Evolutionary conservation across 2,888 invertebrate genomes (phyloP).

Genomic region (Raillietiella orientalis): DNA sequence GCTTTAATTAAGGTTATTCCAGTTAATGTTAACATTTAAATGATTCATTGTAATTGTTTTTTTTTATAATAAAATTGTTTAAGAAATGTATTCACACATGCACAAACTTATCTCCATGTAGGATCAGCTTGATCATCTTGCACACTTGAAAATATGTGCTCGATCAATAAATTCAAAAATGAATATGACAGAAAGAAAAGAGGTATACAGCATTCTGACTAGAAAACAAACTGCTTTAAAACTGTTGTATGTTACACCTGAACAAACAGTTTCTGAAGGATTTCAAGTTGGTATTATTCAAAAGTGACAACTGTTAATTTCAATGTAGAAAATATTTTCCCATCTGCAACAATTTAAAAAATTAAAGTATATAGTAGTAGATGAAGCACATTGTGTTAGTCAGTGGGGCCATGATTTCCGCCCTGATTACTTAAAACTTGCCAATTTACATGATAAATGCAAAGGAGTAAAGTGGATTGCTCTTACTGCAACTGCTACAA

Average conservation of each 20-base stretch:
- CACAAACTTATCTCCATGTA: no score
- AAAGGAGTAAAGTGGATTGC: conserved; percentile 52
- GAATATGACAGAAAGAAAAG: conserved; percentile 32
- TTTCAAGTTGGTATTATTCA: conserved; percentile 20
- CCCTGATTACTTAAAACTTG: conserved; percentile 71
- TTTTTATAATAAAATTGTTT: no score
- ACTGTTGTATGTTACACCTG: conserved; percentile 83
- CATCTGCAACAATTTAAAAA: conserved; percentile 36
- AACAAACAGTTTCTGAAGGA: conserved; percentile 51
- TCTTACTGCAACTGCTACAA: conserved; percentile 74
- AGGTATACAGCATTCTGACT: conserved; percentile 40
- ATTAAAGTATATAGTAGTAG: conserved; percentile 65
- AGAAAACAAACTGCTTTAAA: conserved; percentile 36
- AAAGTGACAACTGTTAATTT: background rate
- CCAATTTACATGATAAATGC: conserved; percentile 25
- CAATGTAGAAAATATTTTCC: conserved; percentile 21
- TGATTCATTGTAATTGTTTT: no score
- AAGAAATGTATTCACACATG: no score
- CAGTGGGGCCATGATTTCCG: conserved; percentile 98
- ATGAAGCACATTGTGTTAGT: conserved; percentile 92
- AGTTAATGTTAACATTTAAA: no score
- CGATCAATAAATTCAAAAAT: conserved; percentile 81
- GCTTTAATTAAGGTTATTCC: conserved; percentile 52
- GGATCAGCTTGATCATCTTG: conserved; percentile 73
- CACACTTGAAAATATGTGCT: conserved; percentile 38